Conservation (phyloP, 2,888 invertebrate species). For the Aricia artaxerxes region DNA sequence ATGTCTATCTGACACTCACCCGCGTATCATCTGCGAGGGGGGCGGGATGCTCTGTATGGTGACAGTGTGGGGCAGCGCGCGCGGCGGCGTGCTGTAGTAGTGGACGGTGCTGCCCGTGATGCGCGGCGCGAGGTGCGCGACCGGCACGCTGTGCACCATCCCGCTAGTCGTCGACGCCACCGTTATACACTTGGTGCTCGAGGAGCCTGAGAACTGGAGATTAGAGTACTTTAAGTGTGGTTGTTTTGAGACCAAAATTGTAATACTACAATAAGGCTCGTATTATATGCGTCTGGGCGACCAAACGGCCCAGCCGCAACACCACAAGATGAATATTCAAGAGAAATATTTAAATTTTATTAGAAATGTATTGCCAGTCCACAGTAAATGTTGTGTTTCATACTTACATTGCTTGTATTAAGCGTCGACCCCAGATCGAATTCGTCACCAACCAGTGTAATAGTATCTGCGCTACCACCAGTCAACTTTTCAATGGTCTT, state of each 20-base stretch:
- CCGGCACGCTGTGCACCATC: constrained; percentile 72
- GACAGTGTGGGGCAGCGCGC: constrained; percentile 63
- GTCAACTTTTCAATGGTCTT: constrained; percentile 77
- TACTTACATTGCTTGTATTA: constrained; percentile 67
- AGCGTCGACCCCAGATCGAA: constrained; percentile 74
- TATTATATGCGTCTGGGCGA: too few species aligned
- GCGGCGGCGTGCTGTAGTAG: constrained; percentile 46
- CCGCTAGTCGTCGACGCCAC: constrained; percentile 74
- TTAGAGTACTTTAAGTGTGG: not conserved
- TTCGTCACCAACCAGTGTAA: constrained; percentile 73
- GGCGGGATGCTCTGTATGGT: constrained; percentile 71
- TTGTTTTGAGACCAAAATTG: not conserved
- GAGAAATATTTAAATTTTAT: too few species aligned
- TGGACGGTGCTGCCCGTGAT: constrained; percentile 64
- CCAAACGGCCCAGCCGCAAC: too few species aligned
- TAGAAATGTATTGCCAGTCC: too few species aligned
- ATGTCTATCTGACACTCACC: constrained; percentile 49
- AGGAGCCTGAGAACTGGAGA: constrained; percentile 60
- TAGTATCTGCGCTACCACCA: constrained; percentile 71
- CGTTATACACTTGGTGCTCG: constrained; percentile 69
- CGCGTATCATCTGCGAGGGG: constrained; percentile 67
- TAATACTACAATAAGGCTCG: too few species aligned
- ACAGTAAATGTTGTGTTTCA: not conserved
- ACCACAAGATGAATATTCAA: too few species aligned
- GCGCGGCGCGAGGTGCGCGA: constrained; percentile 66